Evolutionary conservation across 2,888 invertebrate species (phyloP).

Genomic region (Conops quadrifasciatus): DNA sequence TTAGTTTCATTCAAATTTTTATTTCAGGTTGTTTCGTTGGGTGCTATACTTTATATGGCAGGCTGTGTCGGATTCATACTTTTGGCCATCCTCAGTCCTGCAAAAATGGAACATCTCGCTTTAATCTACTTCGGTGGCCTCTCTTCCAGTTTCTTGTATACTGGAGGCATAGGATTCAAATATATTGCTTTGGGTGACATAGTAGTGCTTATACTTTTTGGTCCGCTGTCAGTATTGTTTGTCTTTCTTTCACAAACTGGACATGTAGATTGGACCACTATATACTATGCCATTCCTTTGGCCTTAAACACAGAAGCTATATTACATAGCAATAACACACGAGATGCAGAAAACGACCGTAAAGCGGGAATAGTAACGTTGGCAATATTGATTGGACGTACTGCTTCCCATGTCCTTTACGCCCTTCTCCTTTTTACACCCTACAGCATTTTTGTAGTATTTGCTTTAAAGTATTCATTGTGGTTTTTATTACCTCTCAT

Average conservation of each 20-base stretch:
- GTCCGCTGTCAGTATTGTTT: conserved; percentile 92
- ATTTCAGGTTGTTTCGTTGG: conserved; percentile 83
- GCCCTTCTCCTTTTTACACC: conserved; percentile 90
- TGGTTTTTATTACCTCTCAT: conserved; percentile 91
- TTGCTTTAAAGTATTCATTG: conserved; percentile 82
- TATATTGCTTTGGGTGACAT: conserved; percentile 95
- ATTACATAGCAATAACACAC: conserved; percentile 92
- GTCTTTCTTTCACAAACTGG: conserved; percentile 94
- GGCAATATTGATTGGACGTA: conserved; percentile 91
- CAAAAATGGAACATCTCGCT: conserved; percentile 93
- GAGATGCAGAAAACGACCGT: conserved; percentile 88
- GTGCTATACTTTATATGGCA: conserved; percentile 85
- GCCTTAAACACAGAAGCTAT: conserved; percentile 96
- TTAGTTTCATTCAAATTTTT: no score
- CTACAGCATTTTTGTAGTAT: conserved; percentile 87
- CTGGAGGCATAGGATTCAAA: conserved; percentile 94
- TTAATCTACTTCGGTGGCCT: conserved; percentile 94
- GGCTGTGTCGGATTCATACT: conserved; percentile 86
- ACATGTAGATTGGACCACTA: conserved; percentile 86
- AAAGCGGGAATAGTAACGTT: conserved; percentile 92
- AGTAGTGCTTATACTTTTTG: conserved; percentile 89
- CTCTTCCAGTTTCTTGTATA: conserved; percentile 95
- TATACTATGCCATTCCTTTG: conserved; percentile 92
- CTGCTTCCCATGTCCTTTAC: conserved; percentile 90
- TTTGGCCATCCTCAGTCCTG: conserved; percentile 82